phyloP scores from a whole-genome alignment of 2,113 vertebrate species.

The Neolamprologus cancellatus region DNA sequence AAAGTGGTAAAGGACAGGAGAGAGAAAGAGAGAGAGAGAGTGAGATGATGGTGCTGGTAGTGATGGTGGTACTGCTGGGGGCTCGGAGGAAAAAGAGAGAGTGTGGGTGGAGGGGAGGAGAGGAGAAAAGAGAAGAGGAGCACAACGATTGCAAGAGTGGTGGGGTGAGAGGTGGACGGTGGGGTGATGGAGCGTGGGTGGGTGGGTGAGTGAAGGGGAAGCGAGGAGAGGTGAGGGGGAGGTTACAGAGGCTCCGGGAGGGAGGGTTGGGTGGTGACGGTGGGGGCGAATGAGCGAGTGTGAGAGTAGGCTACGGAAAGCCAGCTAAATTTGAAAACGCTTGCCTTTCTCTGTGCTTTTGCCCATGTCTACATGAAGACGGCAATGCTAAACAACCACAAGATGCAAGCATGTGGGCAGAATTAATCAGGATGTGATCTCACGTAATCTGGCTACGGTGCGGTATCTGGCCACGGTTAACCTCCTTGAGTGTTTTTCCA shows the following conservation, averaged over 20 bases:
- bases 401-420: neutral
- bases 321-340: constrained; percentile 24
- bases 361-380: neutral
- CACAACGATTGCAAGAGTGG: constrained; percentile 44
- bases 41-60: constrained; percentile 51
- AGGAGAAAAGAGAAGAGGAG: constrained; percentile 40
- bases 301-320: constrained; percentile 2
- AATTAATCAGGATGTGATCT: neutral
- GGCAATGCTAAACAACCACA: neutral
- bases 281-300: constrained; percentile 31
- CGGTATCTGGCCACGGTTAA: neutral
- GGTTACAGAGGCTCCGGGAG: constrained; percentile 50
- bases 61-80: constrained; percentile 62
- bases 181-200: constrained; percentile 62
- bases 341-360: neutral
- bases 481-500: neutral
- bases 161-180: constrained; percentile 61
- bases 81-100: constrained; percentile 49
- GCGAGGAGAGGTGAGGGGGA: constrained; percentile 46
- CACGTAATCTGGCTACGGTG: neutral
- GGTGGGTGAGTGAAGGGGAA: constrained; percentile 50
- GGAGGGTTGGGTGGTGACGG: constrained; percentile 15
- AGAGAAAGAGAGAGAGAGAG: constrained; percentile 19
- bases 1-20: constrained; percentile 55
- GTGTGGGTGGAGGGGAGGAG: constrained; percentile 60